Evolutionary conservation across 1,140 invertebrate genomes (phyloP).

Genomic region (Caenorhabditis tropicalis): DNA sequence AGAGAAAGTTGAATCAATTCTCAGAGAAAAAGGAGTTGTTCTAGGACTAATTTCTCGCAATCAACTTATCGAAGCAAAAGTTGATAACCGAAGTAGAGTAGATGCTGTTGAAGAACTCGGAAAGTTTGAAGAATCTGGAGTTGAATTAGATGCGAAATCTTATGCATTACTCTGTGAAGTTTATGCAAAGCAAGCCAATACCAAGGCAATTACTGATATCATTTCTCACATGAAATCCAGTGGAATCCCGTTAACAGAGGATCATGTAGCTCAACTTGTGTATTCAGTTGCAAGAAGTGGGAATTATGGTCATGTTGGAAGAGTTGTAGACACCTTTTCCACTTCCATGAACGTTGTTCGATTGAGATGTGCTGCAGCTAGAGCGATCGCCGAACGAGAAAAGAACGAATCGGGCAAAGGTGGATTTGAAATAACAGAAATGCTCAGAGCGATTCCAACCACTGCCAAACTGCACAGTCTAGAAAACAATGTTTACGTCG

Average conservation of each 20-base stretch:
- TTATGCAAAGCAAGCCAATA: not conserved
- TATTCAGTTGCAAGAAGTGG: slow-evolving; percentile 30
- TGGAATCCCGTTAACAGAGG: slow-evolving; percentile 8
- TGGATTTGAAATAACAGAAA: slow-evolving; percentile 12
- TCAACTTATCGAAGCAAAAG: slow-evolving; percentile 21
- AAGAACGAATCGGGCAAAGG: not conserved
- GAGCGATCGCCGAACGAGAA: slow-evolving; percentile 12
- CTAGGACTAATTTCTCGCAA: not conserved
- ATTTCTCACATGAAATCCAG: slow-evolving; percentile 3
- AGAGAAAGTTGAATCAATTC: slow-evolving; percentile 1
- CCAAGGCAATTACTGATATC: slow-evolving; percentile 14
- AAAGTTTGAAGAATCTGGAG: slow-evolving; percentile 20
- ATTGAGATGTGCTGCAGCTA: not conserved
- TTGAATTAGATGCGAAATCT: not conserved
- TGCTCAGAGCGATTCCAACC: not conserved
- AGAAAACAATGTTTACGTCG: not conserved
- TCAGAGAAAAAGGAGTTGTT: not conserved
- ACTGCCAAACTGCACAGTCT: not conserved
- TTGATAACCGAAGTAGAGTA: not conserved
- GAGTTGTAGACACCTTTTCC: slow-evolving; percentile 2
- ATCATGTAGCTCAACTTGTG: slow-evolving; percentile 11
- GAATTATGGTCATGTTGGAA: not conserved
- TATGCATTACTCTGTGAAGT: slow-evolving; percentile 7
- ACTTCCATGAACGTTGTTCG: slow-evolving; percentile 28
- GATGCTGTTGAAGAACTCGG: slow-evolving; percentile 18